A percentile compares a stretch with the other conserved stretches of the same genome.
Conservation (phyloP, 1,140 invertebrate genomes). For the Pseudoatta argentina region DNA sequence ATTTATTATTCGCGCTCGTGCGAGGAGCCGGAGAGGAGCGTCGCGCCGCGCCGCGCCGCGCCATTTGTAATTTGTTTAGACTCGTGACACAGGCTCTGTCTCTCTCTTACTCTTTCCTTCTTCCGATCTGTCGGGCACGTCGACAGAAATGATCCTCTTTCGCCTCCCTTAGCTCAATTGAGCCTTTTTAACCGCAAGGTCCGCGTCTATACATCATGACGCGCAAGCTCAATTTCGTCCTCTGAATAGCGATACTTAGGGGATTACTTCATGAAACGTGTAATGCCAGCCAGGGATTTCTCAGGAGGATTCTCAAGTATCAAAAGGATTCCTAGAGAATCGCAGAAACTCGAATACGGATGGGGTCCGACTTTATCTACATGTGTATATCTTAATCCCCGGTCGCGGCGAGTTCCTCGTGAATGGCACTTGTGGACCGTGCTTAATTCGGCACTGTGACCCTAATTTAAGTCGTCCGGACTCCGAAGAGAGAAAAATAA, state of each 20-base stretch:
- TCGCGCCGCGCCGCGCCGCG: too few relatives aligned
- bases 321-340: constrained; percentile 71
- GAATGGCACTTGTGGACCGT: constrained; percentile 77
- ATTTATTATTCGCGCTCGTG: constrained; percentile 64
- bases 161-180: constrained; percentile 52
- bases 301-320: constrained; percentile 70
- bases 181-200: constrained; percentile 57
- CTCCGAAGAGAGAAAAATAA: background rate
- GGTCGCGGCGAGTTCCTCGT: constrained; percentile 71
- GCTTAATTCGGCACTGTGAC: constrained; percentile 74
- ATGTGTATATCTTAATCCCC: constrained; percentile 75
- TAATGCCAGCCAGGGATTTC: constrained; percentile 62
- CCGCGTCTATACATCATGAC: constrained; percentile 18
- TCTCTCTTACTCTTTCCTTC: background rate
- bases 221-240: constrained; percentile 63
- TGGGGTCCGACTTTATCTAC: constrained; percentile 68
- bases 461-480: constrained; percentile 70
- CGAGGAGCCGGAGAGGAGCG: constrained; percentile 12
- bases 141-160: constrained; percentile 60
- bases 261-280: constrained; percentile 67
- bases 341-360: constrained; percentile 68
- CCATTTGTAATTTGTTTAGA: constrained; percentile 53
- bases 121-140: constrained; percentile 18
- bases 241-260: constrained; percentile 62
- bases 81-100: constrained; percentile 35